Evolutionary conservation across 37 sponge, comb jelly and placozoan genomes (phyloP), one percentile per base, ranked within the genome.

Genomic region (Bolinopsis microptera): DNA sequence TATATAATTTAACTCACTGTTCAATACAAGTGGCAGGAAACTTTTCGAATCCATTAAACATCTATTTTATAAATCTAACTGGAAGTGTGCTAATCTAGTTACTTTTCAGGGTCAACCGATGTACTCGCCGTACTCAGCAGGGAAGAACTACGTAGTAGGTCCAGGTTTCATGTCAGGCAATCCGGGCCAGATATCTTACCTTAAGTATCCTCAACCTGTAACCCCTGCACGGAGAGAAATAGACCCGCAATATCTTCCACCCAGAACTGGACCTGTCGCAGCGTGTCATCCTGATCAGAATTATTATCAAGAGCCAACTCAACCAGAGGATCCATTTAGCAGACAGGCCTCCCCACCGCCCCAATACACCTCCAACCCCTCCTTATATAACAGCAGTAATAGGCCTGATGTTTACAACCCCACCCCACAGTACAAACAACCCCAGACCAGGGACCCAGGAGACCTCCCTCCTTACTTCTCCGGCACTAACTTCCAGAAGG

Each of bases 401-500:
- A 77, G 32, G 3, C 90, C 90, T n/a, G 36, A 23, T 1, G 28
- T 34, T 48, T 41, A 34, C 30, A 36, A 80, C 82, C 82, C 34
- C 1, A 5, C 74, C 74, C 26, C 74, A 5, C 74, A 70, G 28
- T 48, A 48, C 13, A 16, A 32, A 9, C 34, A 28, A 9, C 80
- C 27, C 5, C 80, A 77, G 21, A 3, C 27, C 27, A 32, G 18
- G 18, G 32, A 77, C 36, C 80, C 80, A 18, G 80, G 32, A 18
- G 33, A 77, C 18, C 21, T 77, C 2, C 90, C 90, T 0, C 90
- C 90, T 48, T 86, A 86, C 61, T 38, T n/a, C 23, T 35, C 90
- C 21, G 90, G 90, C 5, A 9, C 90, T 39, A 86, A 86, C 90
- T 86, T 86, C 30, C 90, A 86, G 90, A 86, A 86, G 26, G 34